A percentile compares a stretch with the other conserved stretches of the same genome.
Evolutionary conservation across 1,140 invertebrate genomes (phyloP).

Genomic region (Drosophila simulans): DNA sequence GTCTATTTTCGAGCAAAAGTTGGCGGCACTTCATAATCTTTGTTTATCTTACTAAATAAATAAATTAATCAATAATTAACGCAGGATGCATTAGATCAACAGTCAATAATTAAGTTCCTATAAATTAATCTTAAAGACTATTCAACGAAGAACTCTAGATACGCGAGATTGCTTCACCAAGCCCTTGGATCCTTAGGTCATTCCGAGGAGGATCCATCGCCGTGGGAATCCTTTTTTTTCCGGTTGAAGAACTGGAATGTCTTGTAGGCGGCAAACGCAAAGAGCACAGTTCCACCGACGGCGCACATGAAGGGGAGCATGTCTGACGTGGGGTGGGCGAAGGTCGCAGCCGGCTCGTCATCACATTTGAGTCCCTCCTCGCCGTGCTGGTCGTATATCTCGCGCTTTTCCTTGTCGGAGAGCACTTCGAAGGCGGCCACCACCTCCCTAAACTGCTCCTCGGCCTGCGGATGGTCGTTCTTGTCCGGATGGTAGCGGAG

Average conservation of each 20-base stretch:
- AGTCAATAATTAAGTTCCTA: neutral
- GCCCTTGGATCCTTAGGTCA: neutral
- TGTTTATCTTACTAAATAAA: neutral
- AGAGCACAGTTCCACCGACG: conserved; percentile 63
- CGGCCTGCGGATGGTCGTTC: conserved; percentile 65
- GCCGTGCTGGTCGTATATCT: conserved; percentile 52
- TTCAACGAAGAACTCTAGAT: neutral
- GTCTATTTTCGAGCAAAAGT: too few relatives aligned
- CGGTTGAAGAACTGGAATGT: conserved; percentile 62
- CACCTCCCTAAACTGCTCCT: conserved; percentile 54
- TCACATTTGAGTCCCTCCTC: conserved; percentile 51
- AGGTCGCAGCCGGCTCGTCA: conserved; percentile 23
- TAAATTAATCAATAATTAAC: neutral
- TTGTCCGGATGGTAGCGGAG: conserved; percentile 66
- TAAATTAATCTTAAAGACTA: neutral
- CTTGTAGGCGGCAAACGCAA: conserved; percentile 65
- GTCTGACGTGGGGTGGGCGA: conserved; percentile 44
- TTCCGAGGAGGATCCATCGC: conserved; percentile 52
- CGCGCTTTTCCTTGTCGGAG: conserved; percentile 63
- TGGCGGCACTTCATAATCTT: too few relatives aligned
- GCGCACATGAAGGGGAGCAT: conserved; percentile 68
- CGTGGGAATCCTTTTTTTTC: conserved; percentile 37
- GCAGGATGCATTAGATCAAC: neutral
- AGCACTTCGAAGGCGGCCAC: conserved; percentile 61
- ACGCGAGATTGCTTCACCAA: neutral